Evolutionary conservation across 2,888 invertebrate genomes (phyloP).

Genomic region (Ormyrus rosae): DNA sequence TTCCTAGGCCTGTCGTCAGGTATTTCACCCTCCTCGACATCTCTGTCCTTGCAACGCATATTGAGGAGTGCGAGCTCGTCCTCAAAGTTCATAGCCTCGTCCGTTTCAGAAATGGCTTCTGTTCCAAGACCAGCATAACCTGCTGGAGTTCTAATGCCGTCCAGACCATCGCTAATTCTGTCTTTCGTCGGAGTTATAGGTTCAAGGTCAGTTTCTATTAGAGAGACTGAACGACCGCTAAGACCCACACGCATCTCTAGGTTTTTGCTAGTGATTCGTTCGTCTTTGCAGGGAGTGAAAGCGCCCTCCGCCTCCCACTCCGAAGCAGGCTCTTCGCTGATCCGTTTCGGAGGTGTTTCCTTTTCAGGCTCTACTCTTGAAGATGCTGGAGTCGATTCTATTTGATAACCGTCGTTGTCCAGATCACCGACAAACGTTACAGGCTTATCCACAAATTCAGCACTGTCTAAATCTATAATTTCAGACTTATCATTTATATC

Average conservation of each 20-base stretch:
- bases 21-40: conserved; percentile 73
- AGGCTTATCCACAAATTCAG: conserved; percentile 46
- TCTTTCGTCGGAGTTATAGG: conserved; percentile 69
- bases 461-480: conserved; percentile 45
- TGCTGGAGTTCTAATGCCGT: conserved; percentile 73
- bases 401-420: conserved; percentile 46
- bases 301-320: conserved; percentile 74
- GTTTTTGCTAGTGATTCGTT: conserved; percentile 57
- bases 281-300: conserved; percentile 73
- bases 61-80: conserved; percentile 72
- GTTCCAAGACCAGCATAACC: conserved; percentile 75
- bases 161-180: conserved; percentile 66
- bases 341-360: neutral
- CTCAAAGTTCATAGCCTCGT: conserved; percentile 73
- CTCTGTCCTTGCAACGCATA: conserved; percentile 72
- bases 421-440: conserved; percentile 21
- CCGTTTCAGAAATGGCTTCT: conserved; percentile 76
- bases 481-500: conserved; percentile 21
- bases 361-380: neutral
- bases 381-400: conserved; percentile 25
- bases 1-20: conserved; percentile 60
- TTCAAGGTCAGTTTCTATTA: conserved; percentile 70
- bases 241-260: conserved; percentile 47
- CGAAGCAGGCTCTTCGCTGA: conserved; percentile 30
- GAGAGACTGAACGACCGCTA: conserved; percentile 49